These are phyloP conservation scores for Hiodon tergisus DNA, from an alignment of 2,113 vertebrate genomes.

Conservation along the genomic window DNA sequence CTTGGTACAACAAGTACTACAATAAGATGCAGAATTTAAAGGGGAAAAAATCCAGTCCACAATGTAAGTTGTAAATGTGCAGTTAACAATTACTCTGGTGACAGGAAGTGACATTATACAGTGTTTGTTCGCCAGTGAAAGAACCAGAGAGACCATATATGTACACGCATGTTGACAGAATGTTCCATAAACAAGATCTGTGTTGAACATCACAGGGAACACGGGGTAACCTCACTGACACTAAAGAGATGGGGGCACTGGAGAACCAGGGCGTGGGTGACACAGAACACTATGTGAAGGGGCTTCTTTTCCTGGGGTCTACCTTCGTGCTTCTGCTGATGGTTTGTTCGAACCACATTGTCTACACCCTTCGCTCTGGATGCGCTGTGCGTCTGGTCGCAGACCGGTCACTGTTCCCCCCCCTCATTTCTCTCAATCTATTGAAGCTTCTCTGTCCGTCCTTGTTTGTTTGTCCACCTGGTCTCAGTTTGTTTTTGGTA, in stretches of 20 bases:
- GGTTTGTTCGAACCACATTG: conserved; percentile 46
- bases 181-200: conserved; percentile 48
- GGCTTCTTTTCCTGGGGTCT: conserved; percentile 37
- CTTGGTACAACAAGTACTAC: too few relatives aligned
- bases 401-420: not conserved
- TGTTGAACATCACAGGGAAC: conserved; percentile 26
- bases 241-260: not conserved
- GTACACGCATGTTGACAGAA: conserved; percentile 34
- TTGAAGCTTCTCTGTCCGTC: conserved; percentile 25
- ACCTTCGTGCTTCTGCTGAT: conserved; percentile 7
- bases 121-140: conserved; percentile 13
- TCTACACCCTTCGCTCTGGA: conserved; percentile 15
- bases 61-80: not conserved
- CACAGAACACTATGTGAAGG: conserved; percentile 29
- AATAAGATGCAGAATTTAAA: not conserved
- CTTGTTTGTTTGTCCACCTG: conserved; percentile 63
- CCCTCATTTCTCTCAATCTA: not conserved
- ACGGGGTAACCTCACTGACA: conserved; percentile 25
- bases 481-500: conserved; percentile 51
- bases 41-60: not conserved
- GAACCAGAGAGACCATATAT: not conserved
- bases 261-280: not conserved
- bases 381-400: not conserved
- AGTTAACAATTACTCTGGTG: conserved; percentile 11
- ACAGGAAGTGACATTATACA: conserved; percentile 11